Base-by-base conservation (phyloP, 2,113 vertebrate species). In the Rostratula benghalensis region DNA sequence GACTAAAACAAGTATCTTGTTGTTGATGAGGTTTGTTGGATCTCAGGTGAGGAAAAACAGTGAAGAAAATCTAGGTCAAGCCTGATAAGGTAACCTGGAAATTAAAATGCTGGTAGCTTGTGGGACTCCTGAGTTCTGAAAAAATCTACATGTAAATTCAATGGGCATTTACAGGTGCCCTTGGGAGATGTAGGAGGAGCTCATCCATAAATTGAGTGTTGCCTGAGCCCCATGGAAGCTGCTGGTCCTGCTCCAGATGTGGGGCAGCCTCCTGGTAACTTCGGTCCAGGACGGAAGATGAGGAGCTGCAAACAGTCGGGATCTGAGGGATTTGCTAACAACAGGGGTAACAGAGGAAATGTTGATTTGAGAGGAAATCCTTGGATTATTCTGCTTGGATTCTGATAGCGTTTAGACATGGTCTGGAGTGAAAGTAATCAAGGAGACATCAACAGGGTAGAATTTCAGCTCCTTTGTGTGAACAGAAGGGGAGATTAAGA, bases 381-480 rank as follows among this genome's bases (percentile, higher is more conserved):
- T 90, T 69, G 87, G 89, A 80, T 95, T 93, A 91, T 85, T 96
- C 74, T 77, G 83, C 86, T 90, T 92, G 90, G 86, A 87, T 81
- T 93, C 59, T 23, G 22, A 37, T 51, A 46, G 74, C 2, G 0
- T 81, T 93, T 83, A 46, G 75, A 56, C 10, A 3, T 73, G 81
- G 57, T 76, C 48, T 80, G 45, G 73, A 95, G 93, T 93, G 93
- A 95, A 95, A 91, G 90, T 93, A 70, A 46, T 91, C n/a, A 30
- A 61, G 63, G 54, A 89, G 70, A 78, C 91, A 65, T 41, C 57
- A 46, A 31, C 21, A 3, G 13, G 5, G 48, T 24, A 6, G 75
- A 71, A 63, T 69, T 91, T 46, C 43, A 85, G 78, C 84, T 95
- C 41, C 75, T 93, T 7, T 30, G 35, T 21, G 45, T 89, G 74